A percentile compares a stretch with the other conserved stretches of the same genome.
Evolutionary conservation across 30 jellyfish, hydroid and myxozoan species (phyloP).

Genomic region (Aurelia sp.): DNA sequence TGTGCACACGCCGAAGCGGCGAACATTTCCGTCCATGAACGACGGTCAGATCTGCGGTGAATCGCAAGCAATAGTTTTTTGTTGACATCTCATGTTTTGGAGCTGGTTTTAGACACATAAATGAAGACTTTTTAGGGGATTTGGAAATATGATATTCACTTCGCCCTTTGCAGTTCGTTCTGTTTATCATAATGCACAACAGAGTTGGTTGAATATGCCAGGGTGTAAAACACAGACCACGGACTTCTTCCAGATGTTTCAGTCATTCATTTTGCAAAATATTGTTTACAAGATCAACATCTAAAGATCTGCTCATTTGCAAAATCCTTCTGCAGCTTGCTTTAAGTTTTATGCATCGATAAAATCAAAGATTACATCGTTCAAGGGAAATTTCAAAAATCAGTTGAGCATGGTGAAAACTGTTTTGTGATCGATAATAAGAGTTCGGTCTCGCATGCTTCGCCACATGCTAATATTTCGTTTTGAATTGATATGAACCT

Average conservation of each 20-base stretch:
- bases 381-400: background rate
- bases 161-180: no score
- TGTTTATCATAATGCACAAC: no score
- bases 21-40: background rate
- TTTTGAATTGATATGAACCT: conserved; percentile 45
- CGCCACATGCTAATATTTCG: conserved; percentile 41
- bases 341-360: background rate
- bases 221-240: conserved; percentile 49
- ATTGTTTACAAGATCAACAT: conserved; percentile 34
- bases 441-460: background rate
- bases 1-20: no score
- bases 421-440: background rate
- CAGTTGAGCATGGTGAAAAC: background rate
- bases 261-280: conserved; percentile 46
- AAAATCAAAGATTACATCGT: background rate
- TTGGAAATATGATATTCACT: no score
- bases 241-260: conserved; percentile 52
- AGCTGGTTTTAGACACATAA: no score
- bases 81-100: no score
- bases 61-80: no score
- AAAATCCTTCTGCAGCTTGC: background rate
- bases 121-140: no score
- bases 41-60: background rate
- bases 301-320: conserved; percentile 20
- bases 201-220: background rate